Evolutionary conservation across 2,888 invertebrate genomes (phyloP), one percentile per base, ranked within the genome.

Genomic region (Melangyna quadrimaculata): DNA sequence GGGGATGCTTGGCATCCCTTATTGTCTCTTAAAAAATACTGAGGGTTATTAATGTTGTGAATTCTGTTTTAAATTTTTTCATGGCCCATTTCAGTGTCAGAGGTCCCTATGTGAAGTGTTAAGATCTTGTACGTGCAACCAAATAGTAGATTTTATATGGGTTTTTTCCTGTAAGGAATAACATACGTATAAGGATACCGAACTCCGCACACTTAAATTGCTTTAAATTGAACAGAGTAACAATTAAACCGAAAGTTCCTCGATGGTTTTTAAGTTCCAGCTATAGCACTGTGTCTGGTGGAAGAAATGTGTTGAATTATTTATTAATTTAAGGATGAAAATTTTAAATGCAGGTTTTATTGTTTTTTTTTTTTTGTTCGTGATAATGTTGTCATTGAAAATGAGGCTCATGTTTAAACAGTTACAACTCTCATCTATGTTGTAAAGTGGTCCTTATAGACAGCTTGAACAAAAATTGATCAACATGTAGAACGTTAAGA

Each of bases 361-460:
- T 37, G 57, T 59, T 59, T 19, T 9, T 43, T 43, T 24, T 48
- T 71, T 53, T 29, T 53, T n/a, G n/a, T n/a, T 10, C 57, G 32
- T n/a, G 65, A 51, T 57, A 67, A 51, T 69, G 53, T 37, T 45
- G 63, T 45, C 55, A 45, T 55, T 63, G 65, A 27, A 63, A 55
- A 65, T 63, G 80, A 65, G 65, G 19, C 17, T 78, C 69, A 45
- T 82, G 72, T 61, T 78, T 55, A 24, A 59, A 72, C 78, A 78
- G 29, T 53, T 55, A 72, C 82, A 63, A 40, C 78, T 61, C 65
- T 77, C 45, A 55, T 71, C 29, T 71, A 43, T 19, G 19, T 29
- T 78, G 72, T 73, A 29, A 73, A 82, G 82, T 82, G 78, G 82
- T 78, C 82, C 82, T 82, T 51, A 67, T 65, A 67, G 77, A 51